Conservation (phyloP, 2,113 vertebrate species). For the Phylloscopus trochiloides region DNA sequence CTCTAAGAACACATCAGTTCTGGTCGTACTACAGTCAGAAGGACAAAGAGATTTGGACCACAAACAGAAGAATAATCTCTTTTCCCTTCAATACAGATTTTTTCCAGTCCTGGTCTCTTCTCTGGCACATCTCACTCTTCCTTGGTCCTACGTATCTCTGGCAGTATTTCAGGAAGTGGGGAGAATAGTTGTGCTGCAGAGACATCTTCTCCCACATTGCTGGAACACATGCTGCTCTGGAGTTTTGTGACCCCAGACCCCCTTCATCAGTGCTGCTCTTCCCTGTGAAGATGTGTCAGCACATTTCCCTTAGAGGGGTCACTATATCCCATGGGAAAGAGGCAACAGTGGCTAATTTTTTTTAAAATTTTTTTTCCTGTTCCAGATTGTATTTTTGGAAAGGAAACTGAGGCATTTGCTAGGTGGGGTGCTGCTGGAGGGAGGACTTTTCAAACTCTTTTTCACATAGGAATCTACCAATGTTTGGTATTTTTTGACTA, state of each 20-base stretch:
- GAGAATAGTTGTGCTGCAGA: not conserved
- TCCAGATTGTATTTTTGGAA: not conserved
- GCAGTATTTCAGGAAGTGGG: not conserved
- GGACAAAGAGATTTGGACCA: not conserved
- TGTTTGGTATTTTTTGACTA: not conserved
- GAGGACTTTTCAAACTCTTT: not conserved
- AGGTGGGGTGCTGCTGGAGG: not conserved
- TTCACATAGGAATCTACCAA: not conserved
- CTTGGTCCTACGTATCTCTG: not conserved
- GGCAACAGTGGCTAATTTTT: not conserved
- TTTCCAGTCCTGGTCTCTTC: not conserved
- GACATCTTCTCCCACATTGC: not conserved
- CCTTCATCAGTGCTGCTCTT: not conserved
- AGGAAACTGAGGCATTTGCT: not conserved
- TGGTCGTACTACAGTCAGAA: fast-evolving
- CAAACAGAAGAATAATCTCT: not conserved
- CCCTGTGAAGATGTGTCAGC: not conserved
- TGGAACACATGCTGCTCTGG: not conserved
- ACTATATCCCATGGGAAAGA: not conserved
- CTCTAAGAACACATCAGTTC: not conserved
- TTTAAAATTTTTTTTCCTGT: not conserved
- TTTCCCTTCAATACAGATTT: not conserved
- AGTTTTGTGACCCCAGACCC: not conserved
- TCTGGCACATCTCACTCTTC: not conserved
- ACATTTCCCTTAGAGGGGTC: not conserved